These are phyloP conservation scores for Aplysina aerophoba DNA, from an alignment of 37 sponge, comb jelly and placozoan species.

Conservation along the genomic window DNA sequence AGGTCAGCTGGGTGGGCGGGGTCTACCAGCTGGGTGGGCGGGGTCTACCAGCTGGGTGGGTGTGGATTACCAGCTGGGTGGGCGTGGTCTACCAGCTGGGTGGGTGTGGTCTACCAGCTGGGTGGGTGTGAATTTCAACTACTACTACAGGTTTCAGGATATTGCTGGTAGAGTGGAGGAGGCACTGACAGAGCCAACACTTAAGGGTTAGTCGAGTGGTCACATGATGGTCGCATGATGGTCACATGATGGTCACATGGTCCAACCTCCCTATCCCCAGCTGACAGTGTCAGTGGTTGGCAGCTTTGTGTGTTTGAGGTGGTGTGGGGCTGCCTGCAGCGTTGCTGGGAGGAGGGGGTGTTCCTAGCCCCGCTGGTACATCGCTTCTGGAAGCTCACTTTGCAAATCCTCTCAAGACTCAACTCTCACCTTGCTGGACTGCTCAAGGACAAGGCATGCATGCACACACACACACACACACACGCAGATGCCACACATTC, in stretches of 20 bases:
- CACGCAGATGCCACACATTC: too few species aligned
- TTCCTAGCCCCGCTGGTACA: conserved; percentile 79
- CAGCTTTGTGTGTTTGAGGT: conserved; percentile 57
- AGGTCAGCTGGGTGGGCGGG: conserved; percentile 50
- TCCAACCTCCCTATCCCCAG: not conserved
- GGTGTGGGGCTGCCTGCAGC: conserved; percentile 57
- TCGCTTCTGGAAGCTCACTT: conserved; percentile 93
- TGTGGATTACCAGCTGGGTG: not conserved
- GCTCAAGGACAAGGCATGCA: conserved; percentile 10
- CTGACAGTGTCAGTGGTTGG: conserved; percentile 27
- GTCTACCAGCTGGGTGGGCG: not conserved
- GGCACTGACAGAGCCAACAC: conserved; percentile 49
- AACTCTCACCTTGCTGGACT: not conserved
- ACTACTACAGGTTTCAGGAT: conserved; percentile 76
- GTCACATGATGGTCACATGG: too few species aligned
- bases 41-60: not conserved
- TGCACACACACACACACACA: too few species aligned
- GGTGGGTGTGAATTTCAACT: not conserved
- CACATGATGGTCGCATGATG: not conserved
- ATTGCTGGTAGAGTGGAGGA: conserved; percentile 81
- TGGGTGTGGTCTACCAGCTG: not conserved
- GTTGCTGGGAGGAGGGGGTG: conserved; percentile 83
- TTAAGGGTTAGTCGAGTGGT: not conserved
- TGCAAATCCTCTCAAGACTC: conserved; percentile 69
- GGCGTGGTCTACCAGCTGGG: not conserved